These are phyloP conservation scores for Palythoa heliodiscus DNA, from an alignment of 92 coral and sea anemone genomes.

Conservation along the genomic window DNA sequence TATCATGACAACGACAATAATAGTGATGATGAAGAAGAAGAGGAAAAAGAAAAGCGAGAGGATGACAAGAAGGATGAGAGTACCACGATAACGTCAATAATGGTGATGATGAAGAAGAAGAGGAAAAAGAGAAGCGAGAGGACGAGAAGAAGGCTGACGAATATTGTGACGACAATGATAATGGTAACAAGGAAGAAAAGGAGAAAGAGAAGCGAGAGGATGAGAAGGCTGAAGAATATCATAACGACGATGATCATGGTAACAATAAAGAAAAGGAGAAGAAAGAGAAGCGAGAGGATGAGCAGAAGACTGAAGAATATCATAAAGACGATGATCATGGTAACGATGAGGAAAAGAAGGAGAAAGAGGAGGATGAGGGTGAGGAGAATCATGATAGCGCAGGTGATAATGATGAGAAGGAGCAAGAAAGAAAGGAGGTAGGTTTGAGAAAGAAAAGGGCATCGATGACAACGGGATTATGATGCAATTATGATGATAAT, in stretches of 20 bases:
- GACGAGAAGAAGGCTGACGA: neutral
- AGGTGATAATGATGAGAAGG: neutral
- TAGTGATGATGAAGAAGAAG: neutral
- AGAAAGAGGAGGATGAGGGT: neutral
- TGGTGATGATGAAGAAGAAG: neutral
- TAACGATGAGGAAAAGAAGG: conserved; percentile 15
- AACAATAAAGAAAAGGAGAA: conserved; percentile 11
- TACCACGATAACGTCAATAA: neutral
- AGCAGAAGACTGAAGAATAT: neutral
- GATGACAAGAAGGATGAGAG: too few species aligned
- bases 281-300: neutral
- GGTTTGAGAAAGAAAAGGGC: too few species aligned
- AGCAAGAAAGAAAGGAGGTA: neutral
- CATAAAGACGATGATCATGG: too few species aligned
- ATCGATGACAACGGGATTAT: neutral
- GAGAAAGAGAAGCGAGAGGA: neutral
- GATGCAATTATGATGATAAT: neutral
- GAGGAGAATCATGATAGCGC: neutral
- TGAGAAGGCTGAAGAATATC: too few species aligned
- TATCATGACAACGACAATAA: neutral
- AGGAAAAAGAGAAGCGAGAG: neutral
- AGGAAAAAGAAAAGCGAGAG: too few species aligned
- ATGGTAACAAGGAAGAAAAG: too few species aligned
- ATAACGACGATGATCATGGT: too few species aligned
- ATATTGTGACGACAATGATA: neutral